A percentile compares a stretch with the other conserved stretches of the same genome.
Evolutionary conservation across 2,797 vertebrate species (phyloP).

Genomic region (Microctenopoma stevenorrisi): DNA sequence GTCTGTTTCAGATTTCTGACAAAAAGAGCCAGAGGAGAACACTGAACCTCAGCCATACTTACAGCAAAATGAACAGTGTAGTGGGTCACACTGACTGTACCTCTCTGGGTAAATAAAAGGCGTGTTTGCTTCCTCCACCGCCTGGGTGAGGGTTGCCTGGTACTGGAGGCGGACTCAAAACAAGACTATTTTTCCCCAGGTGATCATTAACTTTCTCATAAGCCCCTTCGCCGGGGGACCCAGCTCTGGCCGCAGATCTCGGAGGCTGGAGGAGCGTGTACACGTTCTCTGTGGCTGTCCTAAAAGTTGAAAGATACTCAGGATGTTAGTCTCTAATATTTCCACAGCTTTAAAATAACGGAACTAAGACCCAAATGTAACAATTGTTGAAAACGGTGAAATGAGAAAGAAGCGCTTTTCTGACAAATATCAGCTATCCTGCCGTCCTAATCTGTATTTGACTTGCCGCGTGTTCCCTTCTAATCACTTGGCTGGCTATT

Average conservation of each 20-base stretch:
- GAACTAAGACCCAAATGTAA: slow-evolving; percentile 12
- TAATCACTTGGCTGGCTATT: slow-evolving; percentile 55
- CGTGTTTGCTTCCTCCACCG: slow-evolving; percentile 65
- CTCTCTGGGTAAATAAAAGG: slow-evolving; percentile 76
- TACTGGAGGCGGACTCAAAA: slow-evolving; percentile 65
- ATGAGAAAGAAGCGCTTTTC: slow-evolving; percentile 25
- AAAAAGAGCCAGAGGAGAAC: not conserved
- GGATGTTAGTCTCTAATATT: slow-evolving; percentile 1
- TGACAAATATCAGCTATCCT: slow-evolving; percentile 6
- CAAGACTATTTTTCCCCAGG: slow-evolving; percentile 65
- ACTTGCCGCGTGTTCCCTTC: slow-evolving; percentile 47
- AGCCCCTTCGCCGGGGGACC: slow-evolving; percentile 74
- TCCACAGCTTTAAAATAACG: not conserved
- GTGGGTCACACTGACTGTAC: slow-evolving; percentile 37
- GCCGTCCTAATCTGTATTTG: slow-evolving; percentile 48
- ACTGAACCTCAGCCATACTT: not conserved
- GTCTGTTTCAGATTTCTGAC: slow-evolving; percentile 73
- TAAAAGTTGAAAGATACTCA: slow-evolving; percentile 29
- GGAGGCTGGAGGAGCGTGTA: slow-evolving; percentile 82
- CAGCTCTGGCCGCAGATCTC: slow-evolving; percentile 71
- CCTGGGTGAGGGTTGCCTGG: slow-evolving; percentile 67
- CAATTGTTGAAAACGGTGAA: not conserved
- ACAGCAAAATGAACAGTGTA: not conserved
- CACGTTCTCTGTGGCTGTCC: slow-evolving; percentile 80
- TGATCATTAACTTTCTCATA: slow-evolving; percentile 66